phyloP scores from a whole-genome alignment of 2,797 vertebrate species.

The Nannoperca obscura region DNA sequence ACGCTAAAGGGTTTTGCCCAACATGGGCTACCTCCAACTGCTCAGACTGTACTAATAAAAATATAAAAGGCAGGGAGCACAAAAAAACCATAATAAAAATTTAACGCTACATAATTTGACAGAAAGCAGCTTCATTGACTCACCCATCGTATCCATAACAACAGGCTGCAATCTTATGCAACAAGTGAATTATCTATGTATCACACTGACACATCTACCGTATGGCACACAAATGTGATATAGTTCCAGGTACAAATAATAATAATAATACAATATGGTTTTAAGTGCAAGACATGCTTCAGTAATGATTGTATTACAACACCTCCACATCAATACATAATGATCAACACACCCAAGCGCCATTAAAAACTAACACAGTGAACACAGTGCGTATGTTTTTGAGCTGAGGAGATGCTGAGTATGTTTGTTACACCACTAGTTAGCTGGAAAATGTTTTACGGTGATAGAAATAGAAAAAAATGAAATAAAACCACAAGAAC shows the following conservation, averaged over 20 bases:
- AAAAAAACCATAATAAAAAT: background rate
- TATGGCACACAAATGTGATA: background rate
- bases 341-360: background rate
- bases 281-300: background rate
- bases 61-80: background rate
- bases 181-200: constrained; percentile 28
- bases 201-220: background rate
- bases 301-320: background rate
- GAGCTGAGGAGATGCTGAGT: background rate
- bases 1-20: background rate
- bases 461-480: background rate
- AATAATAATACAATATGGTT: no score
- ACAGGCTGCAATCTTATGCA: constrained; percentile 10
- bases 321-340: background rate
- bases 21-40: no score
- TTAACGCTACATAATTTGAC: background rate
- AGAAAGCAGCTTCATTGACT: constrained; percentile 12
- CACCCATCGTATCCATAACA: background rate
- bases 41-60: background rate
- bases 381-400: background rate
- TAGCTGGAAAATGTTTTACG: background rate
- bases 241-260: background rate
- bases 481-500: background rate
- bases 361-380: background rate
- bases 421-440: background rate